A percentile compares a stretch with the other conserved stretches of the same genome.
Conservation (phyloP, 2,888 invertebrate genomes). For the Cantharis rustica region DNA sequence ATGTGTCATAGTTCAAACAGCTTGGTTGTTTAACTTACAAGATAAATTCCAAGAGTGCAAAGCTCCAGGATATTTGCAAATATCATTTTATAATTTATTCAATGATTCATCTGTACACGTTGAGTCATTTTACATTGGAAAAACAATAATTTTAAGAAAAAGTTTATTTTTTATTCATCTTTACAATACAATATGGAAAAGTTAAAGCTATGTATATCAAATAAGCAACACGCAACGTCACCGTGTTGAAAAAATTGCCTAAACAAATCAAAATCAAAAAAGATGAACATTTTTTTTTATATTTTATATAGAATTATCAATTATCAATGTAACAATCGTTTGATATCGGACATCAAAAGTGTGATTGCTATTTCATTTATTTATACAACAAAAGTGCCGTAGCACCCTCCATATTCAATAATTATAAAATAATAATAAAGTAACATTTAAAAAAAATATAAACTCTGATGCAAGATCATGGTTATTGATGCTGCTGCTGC, state of each 20-base stretch:
- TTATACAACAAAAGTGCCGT: constrained; percentile 26
- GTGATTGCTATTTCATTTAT: constrained; percentile 12
- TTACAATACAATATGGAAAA: constrained; percentile 44
- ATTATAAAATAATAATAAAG: constrained; percentile 30
- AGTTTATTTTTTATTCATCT: constrained; percentile 40
- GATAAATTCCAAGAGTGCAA: neutral
- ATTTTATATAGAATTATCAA: constrained; percentile 15
- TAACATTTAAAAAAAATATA: constrained; percentile 32
- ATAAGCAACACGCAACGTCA: constrained; percentile 28
- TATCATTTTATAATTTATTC: neutral
- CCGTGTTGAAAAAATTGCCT: constrained; percentile 31
- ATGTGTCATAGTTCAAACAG: neutral
- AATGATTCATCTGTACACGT: neutral
- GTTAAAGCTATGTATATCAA: constrained; percentile 43
- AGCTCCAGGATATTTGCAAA: neutral
- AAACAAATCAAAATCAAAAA: constrained; percentile 16
- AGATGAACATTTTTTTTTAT: constrained; percentile 26
- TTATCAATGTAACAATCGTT: constrained; percentile 26
- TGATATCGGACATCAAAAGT: constrained; percentile 1
- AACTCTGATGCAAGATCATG: constrained; percentile 24
- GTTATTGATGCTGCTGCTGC: constrained; percentile 23
- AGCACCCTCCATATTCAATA: constrained; percentile 15
- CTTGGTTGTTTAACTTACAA: neutral
- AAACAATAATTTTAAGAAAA: constrained; percentile 28
- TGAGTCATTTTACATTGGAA: neutral